A percentile compares a stretch with the other conserved stretches of the same genome.
These are phyloP conservation scores for Phymastichus coffea DNA, from an alignment of 1,140 invertebrate genomes.

Conservation along the genomic window DNA sequence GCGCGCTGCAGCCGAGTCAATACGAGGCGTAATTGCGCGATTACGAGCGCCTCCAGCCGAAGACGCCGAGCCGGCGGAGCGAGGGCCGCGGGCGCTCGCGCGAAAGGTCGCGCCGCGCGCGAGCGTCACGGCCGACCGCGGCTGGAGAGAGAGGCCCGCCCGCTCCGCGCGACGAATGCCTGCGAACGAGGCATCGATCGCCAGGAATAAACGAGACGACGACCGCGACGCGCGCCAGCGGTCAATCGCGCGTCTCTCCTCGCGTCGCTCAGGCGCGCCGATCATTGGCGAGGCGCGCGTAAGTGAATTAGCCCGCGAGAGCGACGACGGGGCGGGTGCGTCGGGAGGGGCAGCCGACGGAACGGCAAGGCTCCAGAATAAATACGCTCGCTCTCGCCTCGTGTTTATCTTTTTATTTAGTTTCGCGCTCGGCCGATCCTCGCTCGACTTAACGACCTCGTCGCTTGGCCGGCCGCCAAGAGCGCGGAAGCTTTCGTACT, in stretches of 20 bases:
- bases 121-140: no score
- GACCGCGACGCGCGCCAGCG: no score
- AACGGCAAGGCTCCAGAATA: no score
- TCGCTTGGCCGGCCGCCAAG: conserved; percentile 8
- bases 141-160: no score
- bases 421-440: conserved; percentile 3
- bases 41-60: conserved; percentile 14
- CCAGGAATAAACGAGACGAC: not conserved
- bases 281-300: not conserved
- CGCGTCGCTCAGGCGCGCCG: no score
- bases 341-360: no score
- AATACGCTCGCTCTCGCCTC: not conserved
- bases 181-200: conserved; percentile 15
- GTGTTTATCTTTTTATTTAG: not conserved
- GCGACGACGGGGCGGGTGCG: no score
- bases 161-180: conserved; percentile 6
- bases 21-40: conserved; percentile 26
- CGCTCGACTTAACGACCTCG: conserved; percentile 21
- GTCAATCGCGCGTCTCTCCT: not conserved
- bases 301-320: no score
- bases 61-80: no score
- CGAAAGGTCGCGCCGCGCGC: no score
- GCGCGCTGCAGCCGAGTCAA: not conserved
- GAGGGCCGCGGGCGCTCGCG: no score
- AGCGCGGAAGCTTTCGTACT: not conserved